Evolutionary conservation across 2,113 vertebrate species (phyloP), one percentile per base, ranked within the genome.

Genomic region (Empidonax alnorum): DNA sequence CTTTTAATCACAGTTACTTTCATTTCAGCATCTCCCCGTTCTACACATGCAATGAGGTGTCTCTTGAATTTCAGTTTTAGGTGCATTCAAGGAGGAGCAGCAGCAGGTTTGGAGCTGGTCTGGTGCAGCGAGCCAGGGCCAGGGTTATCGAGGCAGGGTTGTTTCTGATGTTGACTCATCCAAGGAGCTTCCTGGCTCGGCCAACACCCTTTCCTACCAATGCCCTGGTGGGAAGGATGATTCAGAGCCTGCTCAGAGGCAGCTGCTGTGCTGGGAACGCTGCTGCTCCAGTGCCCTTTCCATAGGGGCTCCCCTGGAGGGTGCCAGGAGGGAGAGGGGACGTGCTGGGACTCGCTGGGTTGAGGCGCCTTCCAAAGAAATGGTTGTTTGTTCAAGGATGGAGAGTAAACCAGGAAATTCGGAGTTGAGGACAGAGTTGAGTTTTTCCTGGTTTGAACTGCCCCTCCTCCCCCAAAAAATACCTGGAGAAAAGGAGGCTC

Each of bases 91-190:
- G 35, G 65, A 96, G 89, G 55, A 87, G 69, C 2, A 61, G 66
- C 68, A 87, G 73, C 74, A 6, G 10, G 28, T 31, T 10, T 31
- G 56, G 56, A 58, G 56, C 56, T 59, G 56, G 19, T n/a, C 21
- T n/a, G 56, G 33, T 35, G 33, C 44, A 19, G 65, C 3, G 47
- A 31, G 10, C n/a, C 35, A 5, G 27, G 61, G 61, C 90, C 86
- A 72, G 87, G 96, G 95, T 96, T 89, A 95, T 95, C 78, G 30
- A n/a, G 85, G 82, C 35, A 82, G 7, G 84, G 91, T 23, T 77
- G 33, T 19, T 6, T 63, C 83, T 63, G 77, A n/a, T 21, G 42
- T 23, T 97, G 94, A 96, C 73, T 96, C 93, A 96, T 20, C 41
- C 66, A 35, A 59, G 52, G 77, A 96, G 74, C 73, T 93, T 94